These are phyloP conservation scores for Kradibia gibbosae DNA, from an alignment of 1,140 invertebrate genomes.

Conservation along the genomic window DNA sequence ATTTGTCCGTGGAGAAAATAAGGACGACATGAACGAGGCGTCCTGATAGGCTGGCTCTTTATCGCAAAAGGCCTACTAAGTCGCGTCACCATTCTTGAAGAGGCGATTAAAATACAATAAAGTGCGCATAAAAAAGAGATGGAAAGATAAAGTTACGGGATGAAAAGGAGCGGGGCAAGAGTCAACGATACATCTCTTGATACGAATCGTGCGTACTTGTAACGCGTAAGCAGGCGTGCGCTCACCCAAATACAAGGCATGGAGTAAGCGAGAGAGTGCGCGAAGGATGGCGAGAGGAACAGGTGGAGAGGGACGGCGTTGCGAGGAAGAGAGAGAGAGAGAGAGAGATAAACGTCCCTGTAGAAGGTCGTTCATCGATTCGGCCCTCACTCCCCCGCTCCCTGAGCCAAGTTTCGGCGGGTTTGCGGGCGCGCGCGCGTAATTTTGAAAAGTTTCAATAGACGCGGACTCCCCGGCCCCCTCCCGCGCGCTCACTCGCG, in stretches of 20 bases:
- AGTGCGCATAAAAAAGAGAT: not conserved
- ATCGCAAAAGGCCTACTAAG: too few species aligned
- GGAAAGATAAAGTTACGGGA: not conserved
- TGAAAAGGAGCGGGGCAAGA: constrained; percentile 25
- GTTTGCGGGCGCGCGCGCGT: not conserved
- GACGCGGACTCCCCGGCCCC: not conserved
- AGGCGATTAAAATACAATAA: constrained; percentile 4
- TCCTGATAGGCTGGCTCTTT: too few species aligned
- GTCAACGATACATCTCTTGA: not conserved
- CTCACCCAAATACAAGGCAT: not conserved
- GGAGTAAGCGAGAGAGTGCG: not conserved
- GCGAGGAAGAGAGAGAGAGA: not conserved
- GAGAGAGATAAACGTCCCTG: not conserved
- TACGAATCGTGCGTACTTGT: not conserved
- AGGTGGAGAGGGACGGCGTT: not conserved
- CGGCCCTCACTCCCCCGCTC: not conserved
- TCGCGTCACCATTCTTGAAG: too few species aligned
- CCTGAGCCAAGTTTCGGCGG: constrained; percentile 8
- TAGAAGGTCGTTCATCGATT: constrained; percentile 20
- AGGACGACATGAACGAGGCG: too few species aligned
- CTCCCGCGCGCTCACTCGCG: too few species aligned
- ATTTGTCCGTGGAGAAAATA: too few species aligned
- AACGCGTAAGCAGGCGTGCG: not conserved
- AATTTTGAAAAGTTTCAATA: constrained; percentile 42
- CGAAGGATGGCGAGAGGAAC: not conserved